Evolutionary conservation across 2,888 invertebrate species (phyloP).

Genomic region (Ryuthela nishihirai): DNA sequence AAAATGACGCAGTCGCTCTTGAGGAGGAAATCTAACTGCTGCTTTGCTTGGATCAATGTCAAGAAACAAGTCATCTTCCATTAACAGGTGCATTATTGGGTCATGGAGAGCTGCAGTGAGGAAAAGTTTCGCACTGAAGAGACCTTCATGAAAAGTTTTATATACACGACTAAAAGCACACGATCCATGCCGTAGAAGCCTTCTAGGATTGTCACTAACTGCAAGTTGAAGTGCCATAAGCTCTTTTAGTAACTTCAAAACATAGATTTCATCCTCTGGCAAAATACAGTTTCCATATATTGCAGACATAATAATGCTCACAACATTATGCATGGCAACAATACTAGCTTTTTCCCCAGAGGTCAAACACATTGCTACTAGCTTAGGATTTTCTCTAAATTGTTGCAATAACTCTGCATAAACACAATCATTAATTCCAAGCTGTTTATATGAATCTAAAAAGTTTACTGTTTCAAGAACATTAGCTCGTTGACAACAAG

Average conservation of each 20-base stretch:
- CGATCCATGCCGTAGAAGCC: conserved; percentile 75
- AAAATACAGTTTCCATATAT: conserved; percentile 70
- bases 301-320: conserved; percentile 61
- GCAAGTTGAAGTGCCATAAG: conserved; percentile 67
- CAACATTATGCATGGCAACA: conserved; percentile 48
- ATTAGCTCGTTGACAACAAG: conserved; percentile 69
- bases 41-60: conserved; percentile 85
- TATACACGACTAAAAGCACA: conserved; percentile 84
- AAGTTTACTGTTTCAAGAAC: conserved; percentile 63
- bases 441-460: conserved; percentile 73
- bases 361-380: conserved; percentile 66
- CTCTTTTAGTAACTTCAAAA: conserved; percentile 63
- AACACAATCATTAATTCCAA: conserved; percentile 71
- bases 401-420: conserved; percentile 67
- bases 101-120: conserved; percentile 85
- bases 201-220: conserved; percentile 48
- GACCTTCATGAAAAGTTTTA: conserved; percentile 79
- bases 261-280: conserved; percentile 66
- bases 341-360: conserved; percentile 61
- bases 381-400: conserved; percentile 64
- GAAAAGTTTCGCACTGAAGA: conserved; percentile 88
- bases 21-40: conserved; percentile 54
- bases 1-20: conserved; percentile 65
- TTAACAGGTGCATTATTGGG: conserved; percentile 74
- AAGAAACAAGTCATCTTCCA: conserved; percentile 84